phyloP scores from a whole-genome alignment of 2,797 vertebrate species.

The Manis javanica region DNA sequence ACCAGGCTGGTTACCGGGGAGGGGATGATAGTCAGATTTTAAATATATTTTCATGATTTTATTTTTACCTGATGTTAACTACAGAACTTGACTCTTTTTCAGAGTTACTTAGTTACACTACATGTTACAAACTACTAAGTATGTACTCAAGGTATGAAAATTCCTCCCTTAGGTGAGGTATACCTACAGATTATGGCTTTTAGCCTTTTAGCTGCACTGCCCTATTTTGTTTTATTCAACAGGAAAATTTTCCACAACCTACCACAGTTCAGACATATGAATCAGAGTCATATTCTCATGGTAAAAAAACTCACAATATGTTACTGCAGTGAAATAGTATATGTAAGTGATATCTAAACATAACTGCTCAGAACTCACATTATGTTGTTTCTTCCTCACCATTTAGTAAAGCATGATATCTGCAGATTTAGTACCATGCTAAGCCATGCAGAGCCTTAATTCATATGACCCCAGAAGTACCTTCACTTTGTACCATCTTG shows the following conservation, averaged over 20 bases:
- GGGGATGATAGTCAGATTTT: not conserved
- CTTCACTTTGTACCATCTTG: not conserved
- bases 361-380: not conserved
- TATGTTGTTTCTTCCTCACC: not conserved
- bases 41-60: not conserved
- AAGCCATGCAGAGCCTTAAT: not conserved
- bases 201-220: not conserved
- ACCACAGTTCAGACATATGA: not conserved
- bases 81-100: not conserved
- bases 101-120: not conserved
- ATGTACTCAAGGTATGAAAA: not conserved
- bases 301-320: not conserved
- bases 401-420: not conserved
- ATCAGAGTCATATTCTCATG: not conserved
- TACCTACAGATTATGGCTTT: not conserved
- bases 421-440: not conserved
- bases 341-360: not conserved
- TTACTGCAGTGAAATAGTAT: not conserved
- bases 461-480: not conserved
- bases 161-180: not conserved
- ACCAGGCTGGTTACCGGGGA: not conserved
- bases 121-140: not conserved
- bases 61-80: not conserved
- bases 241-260: not conserved
- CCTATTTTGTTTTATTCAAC: not conserved